phyloP scores from a whole-genome alignment of 1,140 invertebrate species.

The Grapholita molesta region DNA sequence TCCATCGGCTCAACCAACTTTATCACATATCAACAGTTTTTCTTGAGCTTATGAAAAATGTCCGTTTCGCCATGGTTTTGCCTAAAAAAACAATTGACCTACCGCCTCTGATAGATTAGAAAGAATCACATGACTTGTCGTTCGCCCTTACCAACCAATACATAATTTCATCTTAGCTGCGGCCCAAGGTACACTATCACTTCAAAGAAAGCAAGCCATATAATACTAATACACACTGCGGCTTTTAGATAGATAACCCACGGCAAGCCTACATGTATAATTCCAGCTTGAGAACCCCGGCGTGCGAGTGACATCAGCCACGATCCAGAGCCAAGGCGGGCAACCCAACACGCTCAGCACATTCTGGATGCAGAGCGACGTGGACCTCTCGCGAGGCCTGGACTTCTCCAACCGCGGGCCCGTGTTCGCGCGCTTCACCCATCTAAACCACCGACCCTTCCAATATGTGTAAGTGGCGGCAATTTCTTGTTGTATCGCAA shows the following conservation, averaged over 20 bases:
- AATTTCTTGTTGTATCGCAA: no score
- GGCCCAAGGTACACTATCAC: no score
- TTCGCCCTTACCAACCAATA: no score
- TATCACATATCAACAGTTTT: no score
- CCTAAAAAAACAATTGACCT: no score
- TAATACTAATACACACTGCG: neutral
- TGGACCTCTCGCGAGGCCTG: constrained; percentile 80
- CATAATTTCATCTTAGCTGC: no score
- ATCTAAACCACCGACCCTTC: constrained; percentile 83
- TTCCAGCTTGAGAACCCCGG: constrained; percentile 64
- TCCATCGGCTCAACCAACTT: no score
- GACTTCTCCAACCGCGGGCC: constrained; percentile 79
- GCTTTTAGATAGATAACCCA: neutral
- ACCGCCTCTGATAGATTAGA: no score
- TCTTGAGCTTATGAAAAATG: no score
- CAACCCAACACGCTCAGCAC: constrained; percentile 72
- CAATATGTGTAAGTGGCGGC: constrained; percentile 73
- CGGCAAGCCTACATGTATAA: neutral
- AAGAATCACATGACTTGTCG: no score
- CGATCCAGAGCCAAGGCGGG: constrained; percentile 45
- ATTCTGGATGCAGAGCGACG: constrained; percentile 81
- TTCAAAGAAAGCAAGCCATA: no score
- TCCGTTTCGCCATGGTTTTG: no score
- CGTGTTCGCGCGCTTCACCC: constrained; percentile 80
- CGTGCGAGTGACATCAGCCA: constrained; percentile 49